Evolutionary conservation across 2,113 vertebrate species (phyloP).

Genomic region (Nothoprocta perdicaria): DNA sequence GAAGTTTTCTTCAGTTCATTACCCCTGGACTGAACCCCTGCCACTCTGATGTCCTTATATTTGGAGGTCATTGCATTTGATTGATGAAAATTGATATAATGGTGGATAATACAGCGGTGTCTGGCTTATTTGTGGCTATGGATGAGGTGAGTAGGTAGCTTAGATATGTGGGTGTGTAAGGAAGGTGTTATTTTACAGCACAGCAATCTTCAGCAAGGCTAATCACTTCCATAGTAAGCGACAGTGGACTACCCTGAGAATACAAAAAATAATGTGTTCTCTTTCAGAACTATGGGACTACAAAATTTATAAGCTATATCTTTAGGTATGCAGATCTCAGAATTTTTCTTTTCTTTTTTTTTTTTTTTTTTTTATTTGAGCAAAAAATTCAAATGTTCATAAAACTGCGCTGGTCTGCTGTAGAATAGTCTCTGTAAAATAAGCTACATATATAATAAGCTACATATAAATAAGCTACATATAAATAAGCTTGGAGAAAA

Average conservation of each 20-base stretch:
- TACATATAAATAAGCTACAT: too few species aligned
- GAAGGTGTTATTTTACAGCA: not conserved
- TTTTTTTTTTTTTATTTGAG: not conserved
- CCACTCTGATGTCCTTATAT: not conserved
- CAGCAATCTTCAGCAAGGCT: not conserved
- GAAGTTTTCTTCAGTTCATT: not conserved
- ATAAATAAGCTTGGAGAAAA: too few species aligned
- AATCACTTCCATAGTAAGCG: not conserved
- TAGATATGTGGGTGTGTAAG: not conserved
- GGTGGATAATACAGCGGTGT: not conserved
- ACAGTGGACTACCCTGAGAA: not conserved
- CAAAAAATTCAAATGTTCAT: accelerated
- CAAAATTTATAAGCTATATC: not conserved
- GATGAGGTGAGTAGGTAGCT: not conserved
- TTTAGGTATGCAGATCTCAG: not conserved
- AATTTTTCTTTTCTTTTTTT: not conserved
- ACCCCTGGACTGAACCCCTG: not conserved
- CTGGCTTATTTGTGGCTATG: not conserved
- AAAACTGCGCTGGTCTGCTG: not conserved
- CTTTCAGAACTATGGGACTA: not conserved
- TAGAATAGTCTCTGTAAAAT: not conserved
- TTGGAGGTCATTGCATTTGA: not conserved
- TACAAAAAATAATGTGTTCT: not conserved
- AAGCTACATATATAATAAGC: too few species aligned
- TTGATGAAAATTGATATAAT: not conserved